Base-by-base conservation (phyloP, 2,888 invertebrate species). In the Morpho deidamia region DNA sequence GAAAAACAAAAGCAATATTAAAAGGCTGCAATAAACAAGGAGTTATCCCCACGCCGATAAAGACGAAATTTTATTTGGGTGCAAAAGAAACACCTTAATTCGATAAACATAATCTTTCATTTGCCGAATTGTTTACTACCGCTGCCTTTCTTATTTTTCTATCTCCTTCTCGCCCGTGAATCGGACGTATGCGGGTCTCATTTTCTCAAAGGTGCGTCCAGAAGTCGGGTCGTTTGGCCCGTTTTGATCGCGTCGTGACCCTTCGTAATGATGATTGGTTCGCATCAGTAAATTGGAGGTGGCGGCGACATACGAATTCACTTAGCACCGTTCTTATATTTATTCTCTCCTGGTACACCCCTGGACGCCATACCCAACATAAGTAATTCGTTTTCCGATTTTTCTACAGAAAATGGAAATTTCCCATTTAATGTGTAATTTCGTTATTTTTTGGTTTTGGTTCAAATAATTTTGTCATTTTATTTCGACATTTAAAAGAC, bases 41-140 rank as follows among this genome's bases (percentile, higher is more conserved):
- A 83, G 73, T 80, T 80, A 83, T 76, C 66, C 69, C 68, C 63
- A 60, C 60, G 62, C 60, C 61, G 71, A 83, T 85, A 86, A 85
- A 85, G 66, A 74, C 70, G 71, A 74, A 73, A 78, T 78, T 84
- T 87, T 86, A 87, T 86, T 80, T 76, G 68, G 72, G 61, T 58
- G 61, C 71, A 64, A 70, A 66, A 71, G 69, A 62, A 76, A 78
- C 85, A 87, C 88, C 87, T 87, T 83, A 74, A 76, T 76, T 79
- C 87, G 80, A 86, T 87, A 81, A 83, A 86, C 87, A 86, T 88
- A 87, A 87, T 87, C 86, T 87, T 85, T 86, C 84, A 87, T 88
- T 87, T 85, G 77, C 72, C 69, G 64, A 74, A 81, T 81, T 82
- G 76, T 88, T 84, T 86, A 87, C 78, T 76, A 74, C 63, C 65